Percentiles rank a stretch among this genome's conserved stretches.
phyloP scores from a whole-genome alignment of 2,888 invertebrate genomes.

The Drosophila pseudotakahashii region DNA sequence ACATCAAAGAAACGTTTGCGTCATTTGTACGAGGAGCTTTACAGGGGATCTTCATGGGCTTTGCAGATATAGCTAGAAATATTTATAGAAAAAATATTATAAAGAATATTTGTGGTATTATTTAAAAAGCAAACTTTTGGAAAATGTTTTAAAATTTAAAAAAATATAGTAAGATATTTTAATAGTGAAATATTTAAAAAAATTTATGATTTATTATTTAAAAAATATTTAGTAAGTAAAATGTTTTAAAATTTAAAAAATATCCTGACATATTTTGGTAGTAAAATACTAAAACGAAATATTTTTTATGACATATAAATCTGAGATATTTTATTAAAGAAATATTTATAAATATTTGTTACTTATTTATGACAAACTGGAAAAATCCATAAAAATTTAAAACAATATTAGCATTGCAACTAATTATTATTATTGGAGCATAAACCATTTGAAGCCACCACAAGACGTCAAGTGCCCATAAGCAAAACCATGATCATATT shows the following conservation, averaged over 20 bases:
- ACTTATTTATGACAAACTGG: neutral
- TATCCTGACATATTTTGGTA: no score
- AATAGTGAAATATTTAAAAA: no score
- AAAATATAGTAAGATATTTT: no score
- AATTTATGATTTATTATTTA: no score
- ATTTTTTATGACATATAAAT: no score
- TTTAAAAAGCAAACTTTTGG: no score
- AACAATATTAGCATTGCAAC: neutral
- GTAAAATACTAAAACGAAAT: no score
- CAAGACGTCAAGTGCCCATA: neutral
- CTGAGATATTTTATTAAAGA: no score
- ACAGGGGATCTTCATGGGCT: slow-evolving; percentile 16
- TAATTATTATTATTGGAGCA: neutral
- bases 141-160: neutral
- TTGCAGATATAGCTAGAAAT: slow-evolving; percentile 2
- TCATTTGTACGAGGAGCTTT: slow-evolving; percentile 26
- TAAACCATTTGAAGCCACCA: neutral
- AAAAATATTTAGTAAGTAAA: no score
- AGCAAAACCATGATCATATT: neutral
- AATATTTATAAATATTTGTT: no score
- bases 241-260: no score
- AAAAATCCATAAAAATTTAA: neutral
- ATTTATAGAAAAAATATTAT: neutral
- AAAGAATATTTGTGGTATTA: neutral
- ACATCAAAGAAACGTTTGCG: slow-evolving; percentile 30